Percentiles rank a stretch among this genome's conserved stretches.
Conservation (phyloP, 2,113 vertebrate genomes). For the Peucedramus taeniatus region DNA sequence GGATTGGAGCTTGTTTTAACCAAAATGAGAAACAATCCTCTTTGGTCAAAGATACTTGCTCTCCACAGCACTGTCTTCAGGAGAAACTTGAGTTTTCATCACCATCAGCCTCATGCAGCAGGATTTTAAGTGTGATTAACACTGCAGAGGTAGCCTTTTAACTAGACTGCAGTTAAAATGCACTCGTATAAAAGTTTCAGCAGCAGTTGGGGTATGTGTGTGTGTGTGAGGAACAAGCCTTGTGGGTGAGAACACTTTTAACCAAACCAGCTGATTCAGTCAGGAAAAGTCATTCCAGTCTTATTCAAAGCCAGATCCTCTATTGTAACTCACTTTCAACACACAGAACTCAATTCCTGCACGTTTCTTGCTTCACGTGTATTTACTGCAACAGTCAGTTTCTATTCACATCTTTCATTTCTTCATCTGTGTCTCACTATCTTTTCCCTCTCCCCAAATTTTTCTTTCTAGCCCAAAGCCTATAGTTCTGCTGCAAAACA, state of each 20-base stretch:
- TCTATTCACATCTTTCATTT: neutral
- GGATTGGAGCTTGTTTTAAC: neutral
- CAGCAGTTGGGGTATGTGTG: fast-evolving
- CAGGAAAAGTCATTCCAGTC: neutral
- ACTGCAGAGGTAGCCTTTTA: neutral
- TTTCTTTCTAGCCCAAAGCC: conserved; percentile 8
- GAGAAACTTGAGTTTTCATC: neutral
- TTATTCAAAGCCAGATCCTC: neutral
- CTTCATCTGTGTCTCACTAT: neutral
- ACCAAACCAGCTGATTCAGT: neutral
- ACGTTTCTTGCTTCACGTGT: neutral
- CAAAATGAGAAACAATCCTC: neutral
- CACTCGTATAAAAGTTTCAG: neutral
- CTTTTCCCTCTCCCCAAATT: neutral
- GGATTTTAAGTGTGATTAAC: neutral
- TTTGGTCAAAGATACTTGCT: neutral
- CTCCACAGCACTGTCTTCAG: neutral
- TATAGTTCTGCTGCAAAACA: conserved; percentile 47
- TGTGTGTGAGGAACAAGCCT: neutral
- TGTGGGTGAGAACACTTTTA: neutral
- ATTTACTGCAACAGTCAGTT: neutral
- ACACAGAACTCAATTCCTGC: neutral
- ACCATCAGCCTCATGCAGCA: neutral
- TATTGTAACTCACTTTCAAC: neutral
- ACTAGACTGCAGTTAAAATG: neutral